phyloP scores from a whole-genome alignment of 2,797 vertebrate species.

The Schizopygopsis pylzovi region DNA sequence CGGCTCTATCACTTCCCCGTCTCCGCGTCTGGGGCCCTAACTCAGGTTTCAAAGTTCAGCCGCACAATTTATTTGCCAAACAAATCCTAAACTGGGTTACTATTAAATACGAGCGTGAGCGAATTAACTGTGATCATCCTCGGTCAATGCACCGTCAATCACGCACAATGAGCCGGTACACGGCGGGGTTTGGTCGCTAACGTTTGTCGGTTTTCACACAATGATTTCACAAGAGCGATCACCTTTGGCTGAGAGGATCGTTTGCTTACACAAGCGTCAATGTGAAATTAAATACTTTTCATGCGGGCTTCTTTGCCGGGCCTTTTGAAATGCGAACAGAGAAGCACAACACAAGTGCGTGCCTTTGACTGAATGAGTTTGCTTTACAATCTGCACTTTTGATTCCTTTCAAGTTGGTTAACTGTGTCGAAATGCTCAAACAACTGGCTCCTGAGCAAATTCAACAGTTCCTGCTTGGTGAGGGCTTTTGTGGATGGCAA shows the following conservation, averaged over 20 bases:
- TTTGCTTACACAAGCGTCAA: constrained; percentile 28
- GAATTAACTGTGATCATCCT: neutral
- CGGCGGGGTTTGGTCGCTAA: constrained; percentile 10
- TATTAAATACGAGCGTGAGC: neutral
- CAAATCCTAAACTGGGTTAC: constrained; percentile 32
- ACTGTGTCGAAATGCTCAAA: constrained; percentile 22
- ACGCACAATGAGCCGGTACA: constrained; percentile 13
- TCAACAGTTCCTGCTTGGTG: constrained; percentile 42
- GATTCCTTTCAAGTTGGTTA: constrained; percentile 34
- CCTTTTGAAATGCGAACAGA: neutral
- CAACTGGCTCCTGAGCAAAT: constrained; percentile 44
- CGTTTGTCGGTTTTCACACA: constrained; percentile 38
- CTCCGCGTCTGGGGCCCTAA: constrained; percentile 28
- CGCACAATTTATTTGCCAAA: constrained; percentile 43
- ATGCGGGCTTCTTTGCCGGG: neutral
- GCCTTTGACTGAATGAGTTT: constrained; percentile 35
- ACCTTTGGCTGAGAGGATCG: constrained; percentile 37
- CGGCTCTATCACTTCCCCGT: constrained; percentile 56
- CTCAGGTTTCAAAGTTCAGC: constrained; percentile 56
- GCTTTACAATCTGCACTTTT: constrained; percentile 37
- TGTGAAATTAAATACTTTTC: constrained; percentile 37
- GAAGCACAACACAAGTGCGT: neutral
- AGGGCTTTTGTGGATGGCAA: constrained; percentile 36
- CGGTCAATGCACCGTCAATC: constrained; percentile 25
- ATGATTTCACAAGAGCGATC: constrained; percentile 33